Conservation (phyloP, 2,797 vertebrate species). For the Threskiornis aethiopicus region DNA sequence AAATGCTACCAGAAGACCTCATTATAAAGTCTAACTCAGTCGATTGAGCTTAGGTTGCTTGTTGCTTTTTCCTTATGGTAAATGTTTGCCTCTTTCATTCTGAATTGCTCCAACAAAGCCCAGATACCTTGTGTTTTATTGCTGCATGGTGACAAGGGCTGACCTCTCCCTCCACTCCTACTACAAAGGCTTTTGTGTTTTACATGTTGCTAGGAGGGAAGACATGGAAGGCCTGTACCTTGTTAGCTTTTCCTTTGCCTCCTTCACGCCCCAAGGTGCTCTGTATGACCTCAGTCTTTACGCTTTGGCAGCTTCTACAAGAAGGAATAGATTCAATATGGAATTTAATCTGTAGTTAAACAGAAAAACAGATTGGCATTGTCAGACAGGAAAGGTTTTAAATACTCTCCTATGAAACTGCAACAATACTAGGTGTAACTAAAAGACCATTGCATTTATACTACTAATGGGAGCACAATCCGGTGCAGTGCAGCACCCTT, state of each 20-base stretch:
- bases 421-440: neutral
- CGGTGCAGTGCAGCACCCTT: neutral
- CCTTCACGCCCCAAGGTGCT: neutral
- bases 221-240: neutral
- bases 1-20: neutral
- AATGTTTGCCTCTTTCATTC: neutral
- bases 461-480: neutral
- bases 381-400: neutral
- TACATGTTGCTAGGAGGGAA: constrained; percentile 20
- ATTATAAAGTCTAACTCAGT: neutral
- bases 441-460: neutral
- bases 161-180: neutral
- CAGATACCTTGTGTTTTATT: neutral
- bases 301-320: neutral
- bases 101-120: neutral
- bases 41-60: neutral
- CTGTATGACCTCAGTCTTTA: neutral
- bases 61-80: neutral
- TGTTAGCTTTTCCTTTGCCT: neutral
- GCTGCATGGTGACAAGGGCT: neutral
- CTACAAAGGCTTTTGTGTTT: constrained; percentile 26
- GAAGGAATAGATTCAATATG: neutral
- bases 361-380: neutral
- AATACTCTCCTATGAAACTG: neutral
- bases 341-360: neutral